phyloP scores from a whole-genome alignment of 2,113 vertebrate species.

The Garra rufa region DNA sequence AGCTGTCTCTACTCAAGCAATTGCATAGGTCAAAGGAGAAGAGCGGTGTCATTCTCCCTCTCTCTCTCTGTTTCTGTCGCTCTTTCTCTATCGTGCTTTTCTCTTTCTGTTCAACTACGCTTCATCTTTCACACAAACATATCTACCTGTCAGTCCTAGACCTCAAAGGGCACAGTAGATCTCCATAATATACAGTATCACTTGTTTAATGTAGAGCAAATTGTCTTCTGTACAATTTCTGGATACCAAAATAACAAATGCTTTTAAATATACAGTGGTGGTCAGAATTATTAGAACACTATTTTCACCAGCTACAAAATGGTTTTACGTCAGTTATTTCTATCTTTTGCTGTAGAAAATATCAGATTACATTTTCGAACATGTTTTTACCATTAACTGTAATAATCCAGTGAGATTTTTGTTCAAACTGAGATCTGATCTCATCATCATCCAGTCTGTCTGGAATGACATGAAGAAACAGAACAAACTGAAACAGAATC shows the following conservation, averaged over 20 bases:
- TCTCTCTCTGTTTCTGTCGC: not conserved
- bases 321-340: too few relatives aligned
- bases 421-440: too few relatives aligned
- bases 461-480: too few relatives aligned
- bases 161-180: not conserved
- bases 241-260: not conserved
- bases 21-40: slow-evolving; percentile 48
- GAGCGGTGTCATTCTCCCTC: slow-evolving; percentile 31
- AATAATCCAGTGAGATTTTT: too few relatives aligned
- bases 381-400: too few relatives aligned
- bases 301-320: too few relatives aligned
- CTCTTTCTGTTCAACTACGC: slow-evolving; percentile 3
- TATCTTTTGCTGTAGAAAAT: too few relatives aligned
- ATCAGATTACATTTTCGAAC: too few relatives aligned
- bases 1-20: slow-evolving; percentile 29
- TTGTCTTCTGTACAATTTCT: not conserved
- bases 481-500: too few relatives aligned
- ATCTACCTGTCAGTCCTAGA: slow-evolving; percentile 6
- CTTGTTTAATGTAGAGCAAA: not conserved
- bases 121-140: slow-evolving; percentile 15
- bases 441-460: too few relatives aligned
- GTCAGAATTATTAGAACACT: too few relatives aligned
- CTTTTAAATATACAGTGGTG: too few relatives aligned
- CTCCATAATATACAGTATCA: not conserved
- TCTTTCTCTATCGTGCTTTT: not conserved